Conservation (phyloP, 2,113 vertebrate species). For the Bubo blakistoni region DNA sequence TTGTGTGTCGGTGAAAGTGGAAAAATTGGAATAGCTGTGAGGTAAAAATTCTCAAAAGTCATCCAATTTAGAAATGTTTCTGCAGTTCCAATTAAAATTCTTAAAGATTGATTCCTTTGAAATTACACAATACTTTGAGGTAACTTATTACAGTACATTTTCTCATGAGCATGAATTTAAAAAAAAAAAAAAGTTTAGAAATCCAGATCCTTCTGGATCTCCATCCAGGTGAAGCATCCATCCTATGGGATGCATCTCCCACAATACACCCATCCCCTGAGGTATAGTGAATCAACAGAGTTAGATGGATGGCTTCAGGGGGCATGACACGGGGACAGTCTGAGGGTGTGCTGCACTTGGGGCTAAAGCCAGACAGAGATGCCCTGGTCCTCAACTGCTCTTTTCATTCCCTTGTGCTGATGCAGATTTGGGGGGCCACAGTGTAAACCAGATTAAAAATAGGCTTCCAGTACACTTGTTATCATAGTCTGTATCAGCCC, state of each 20-base stretch:
- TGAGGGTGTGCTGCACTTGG: not conserved
- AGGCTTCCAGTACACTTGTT: not conserved
- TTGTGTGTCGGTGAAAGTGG: not conserved
- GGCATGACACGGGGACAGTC: not conserved
- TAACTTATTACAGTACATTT: not conserved
- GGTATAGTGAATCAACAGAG: not conserved
- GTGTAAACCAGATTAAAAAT: not conserved
- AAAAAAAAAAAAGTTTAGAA: not conserved
- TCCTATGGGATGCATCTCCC: not conserved
- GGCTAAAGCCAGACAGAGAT: not conserved
- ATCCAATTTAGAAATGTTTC: not conserved
- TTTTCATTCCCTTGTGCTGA: not conserved
- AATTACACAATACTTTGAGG: not conserved
- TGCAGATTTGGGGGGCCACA: not conserved
- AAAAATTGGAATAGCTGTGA: not conserved
- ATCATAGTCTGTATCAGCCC: not conserved
- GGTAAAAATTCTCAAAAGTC: not conserved
- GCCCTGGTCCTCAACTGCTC: not conserved
- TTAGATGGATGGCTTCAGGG: not conserved
- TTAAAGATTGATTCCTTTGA: not conserved
- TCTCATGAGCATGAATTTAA: not conserved
- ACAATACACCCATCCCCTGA: not conserved
- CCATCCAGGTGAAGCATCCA: not conserved
- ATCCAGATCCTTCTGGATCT: not conserved
- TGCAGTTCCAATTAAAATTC: not conserved